Evolutionary conservation across 2,888 invertebrate species (phyloP).

Genomic region (Sarcophaga subvicina): DNA sequence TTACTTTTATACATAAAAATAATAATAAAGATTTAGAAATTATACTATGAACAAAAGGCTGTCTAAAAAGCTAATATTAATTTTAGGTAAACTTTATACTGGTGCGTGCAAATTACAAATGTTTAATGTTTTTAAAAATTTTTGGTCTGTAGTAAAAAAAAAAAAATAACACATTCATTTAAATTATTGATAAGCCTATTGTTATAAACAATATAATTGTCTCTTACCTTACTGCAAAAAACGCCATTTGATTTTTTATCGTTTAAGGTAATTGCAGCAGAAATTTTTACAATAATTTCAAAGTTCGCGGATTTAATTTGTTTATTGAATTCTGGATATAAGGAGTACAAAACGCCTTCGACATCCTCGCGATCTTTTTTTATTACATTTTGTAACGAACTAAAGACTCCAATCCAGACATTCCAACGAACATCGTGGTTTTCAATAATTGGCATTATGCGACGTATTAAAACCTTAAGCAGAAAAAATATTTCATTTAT

Average conservation of each 20-base stretch:
- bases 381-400: constrained; percentile 78
- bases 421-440: constrained; percentile 79
- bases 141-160: too few relatives aligned
- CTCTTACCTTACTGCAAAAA: constrained; percentile 80
- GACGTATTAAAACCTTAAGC: constrained; percentile 85
- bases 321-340: constrained; percentile 80
- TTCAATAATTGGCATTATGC: constrained; percentile 84
- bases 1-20: too few relatives aligned
- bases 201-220: neutral
- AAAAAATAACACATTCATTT: too few relatives aligned
- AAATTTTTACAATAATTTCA: constrained; percentile 77
- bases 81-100: too few relatives aligned
- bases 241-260: constrained; percentile 80
- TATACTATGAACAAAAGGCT: too few relatives aligned
- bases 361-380: constrained; percentile 81
- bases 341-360: constrained; percentile 78
- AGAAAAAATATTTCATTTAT: constrained; percentile 25
- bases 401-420: constrained; percentile 80
- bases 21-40: too few relatives aligned
- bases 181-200: neutral
- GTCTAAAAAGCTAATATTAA: too few relatives aligned
- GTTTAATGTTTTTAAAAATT: too few relatives aligned
- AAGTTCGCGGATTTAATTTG: constrained; percentile 79
- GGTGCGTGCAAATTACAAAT: too few relatives aligned
- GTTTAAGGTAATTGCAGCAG: constrained; percentile 77